A percentile compares a stretch with the other conserved stretches of the same genome.
These are phyloP conservation scores for Agrypnia vestita DNA, from an alignment of 1,140 invertebrate species.

Conservation along the genomic window DNA sequence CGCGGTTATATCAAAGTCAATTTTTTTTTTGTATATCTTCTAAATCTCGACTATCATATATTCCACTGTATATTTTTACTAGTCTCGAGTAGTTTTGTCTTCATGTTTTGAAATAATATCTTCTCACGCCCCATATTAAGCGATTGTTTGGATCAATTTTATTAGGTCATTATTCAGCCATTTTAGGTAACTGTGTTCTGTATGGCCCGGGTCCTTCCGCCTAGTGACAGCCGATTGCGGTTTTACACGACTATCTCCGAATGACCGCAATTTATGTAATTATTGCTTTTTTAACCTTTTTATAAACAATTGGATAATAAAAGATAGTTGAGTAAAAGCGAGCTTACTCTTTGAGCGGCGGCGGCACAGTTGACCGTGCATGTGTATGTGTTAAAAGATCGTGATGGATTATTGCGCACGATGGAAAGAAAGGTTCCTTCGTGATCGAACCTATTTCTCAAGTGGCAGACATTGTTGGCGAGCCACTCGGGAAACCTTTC, in stretches of 20 bases:
- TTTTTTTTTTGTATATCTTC: too few relatives aligned
- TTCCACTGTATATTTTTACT: too few relatives aligned
- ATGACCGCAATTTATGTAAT: slow-evolving; percentile 13
- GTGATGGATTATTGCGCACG: slow-evolving; percentile 49
- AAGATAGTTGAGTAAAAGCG: background rate
- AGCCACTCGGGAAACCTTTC: slow-evolving; percentile 38
- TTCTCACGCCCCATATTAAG: slow-evolving; percentile 31
- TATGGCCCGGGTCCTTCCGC: background rate
- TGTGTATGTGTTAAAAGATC: slow-evolving; percentile 42
- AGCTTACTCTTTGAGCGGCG: background rate
- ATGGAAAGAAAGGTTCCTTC: slow-evolving; percentile 46
- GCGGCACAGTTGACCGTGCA: slow-evolving; percentile 3
- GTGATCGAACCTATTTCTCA: slow-evolving; percentile 48
- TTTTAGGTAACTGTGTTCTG: background rate
- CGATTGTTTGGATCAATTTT: slow-evolving; percentile 22
- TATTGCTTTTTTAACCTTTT: slow-evolving; percentile 5
- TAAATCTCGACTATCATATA: too few relatives aligned
- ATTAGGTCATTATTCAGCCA: background rate
- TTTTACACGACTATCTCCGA: background rate
- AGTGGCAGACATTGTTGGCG: slow-evolving; percentile 20
- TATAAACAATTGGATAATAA: slow-evolving; percentile 9
- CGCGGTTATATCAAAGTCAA: too few relatives aligned
- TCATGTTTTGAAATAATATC: slow-evolving; percentile 10
- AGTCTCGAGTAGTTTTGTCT: background rate
- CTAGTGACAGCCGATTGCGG: background rate